Evolutionary conservation across 30 jellyfish, hydroid and myxozoan genomes (phyloP).

Genomic region (Kudoa iwatai): DNA sequence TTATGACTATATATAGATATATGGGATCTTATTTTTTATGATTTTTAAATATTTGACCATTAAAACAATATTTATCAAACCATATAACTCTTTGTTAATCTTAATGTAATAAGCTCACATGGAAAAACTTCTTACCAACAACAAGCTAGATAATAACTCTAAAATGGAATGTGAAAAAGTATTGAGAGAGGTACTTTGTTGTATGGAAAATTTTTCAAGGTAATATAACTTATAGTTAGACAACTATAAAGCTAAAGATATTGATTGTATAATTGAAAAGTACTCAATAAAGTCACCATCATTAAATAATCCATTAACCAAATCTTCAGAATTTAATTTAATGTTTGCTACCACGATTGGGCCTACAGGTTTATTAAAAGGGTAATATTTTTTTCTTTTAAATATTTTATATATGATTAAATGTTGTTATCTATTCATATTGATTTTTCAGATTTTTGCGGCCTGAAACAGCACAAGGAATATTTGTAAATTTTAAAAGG

Average conservation of each 20-base stretch:
- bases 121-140: conserved; percentile 29
- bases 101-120: conserved; percentile 16
- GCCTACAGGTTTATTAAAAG: conserved; percentile 64
- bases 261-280: conserved; percentile 28
- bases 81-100: neutral
- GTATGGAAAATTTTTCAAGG: neutral
- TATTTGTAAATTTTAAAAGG: conserved; percentile 53
- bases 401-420: too few species aligned
- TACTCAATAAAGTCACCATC: conserved; percentile 61
- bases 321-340: conserved; percentile 60
- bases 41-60: neutral
- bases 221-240: conserved; percentile 8
- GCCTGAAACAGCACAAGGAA: conserved; percentile 97
- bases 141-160: conserved; percentile 12
- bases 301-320: conserved; percentile 40
- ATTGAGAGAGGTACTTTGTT: conserved; percentile 11
- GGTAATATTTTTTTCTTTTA: too few species aligned
- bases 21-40: neutral
- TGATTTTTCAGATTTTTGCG: conserved; percentile 13
- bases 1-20: neutral
- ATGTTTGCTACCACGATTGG: conserved; percentile 91
- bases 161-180: conserved; percentile 25
- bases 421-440: conserved; percentile 1
- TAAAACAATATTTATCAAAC: neutral
- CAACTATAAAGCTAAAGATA: conserved; percentile 24